Percentiles rank a stretch among this genome's conserved stretches.
Conservation (phyloP, 1,140 invertebrate genomes). For the Ditylenchus dipsaci region DNA sequence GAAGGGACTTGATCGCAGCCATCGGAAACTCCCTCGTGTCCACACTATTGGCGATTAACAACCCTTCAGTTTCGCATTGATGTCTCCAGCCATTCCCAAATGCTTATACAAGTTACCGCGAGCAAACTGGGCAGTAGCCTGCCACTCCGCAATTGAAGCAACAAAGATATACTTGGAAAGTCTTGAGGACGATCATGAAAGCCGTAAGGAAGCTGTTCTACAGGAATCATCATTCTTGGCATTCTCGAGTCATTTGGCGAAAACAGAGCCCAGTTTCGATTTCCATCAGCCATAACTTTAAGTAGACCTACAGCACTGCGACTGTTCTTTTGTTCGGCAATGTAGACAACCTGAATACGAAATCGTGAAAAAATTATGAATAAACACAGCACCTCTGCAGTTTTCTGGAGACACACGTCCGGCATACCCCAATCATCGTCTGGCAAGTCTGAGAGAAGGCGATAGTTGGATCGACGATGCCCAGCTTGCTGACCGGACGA, state of each 20-base stretch:
- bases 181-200: constrained; percentile 43
- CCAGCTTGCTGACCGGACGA: too few species aligned
- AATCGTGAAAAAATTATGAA: background rate
- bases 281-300: constrained; percentile 65
- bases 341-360: constrained; percentile 57
- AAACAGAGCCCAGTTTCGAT: constrained; percentile 65
- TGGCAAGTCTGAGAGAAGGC: constrained; percentile 27
- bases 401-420: constrained; percentile 38
- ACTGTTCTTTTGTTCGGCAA: constrained; percentile 6
- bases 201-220: constrained; percentile 56
- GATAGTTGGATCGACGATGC: constrained; percentile 21
- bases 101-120: constrained; percentile 66
- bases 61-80: constrained; percentile 73
- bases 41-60: constrained; percentile 73
- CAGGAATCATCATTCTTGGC: constrained; percentile 70
- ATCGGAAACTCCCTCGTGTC: constrained; percentile 68
- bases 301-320: constrained; percentile 65
- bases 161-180: constrained; percentile 38
- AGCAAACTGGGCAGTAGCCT: constrained; percentile 33
- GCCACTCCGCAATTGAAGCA: constrained; percentile 34
- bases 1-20: constrained; percentile 65
- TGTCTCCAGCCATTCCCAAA: constrained; percentile 71
- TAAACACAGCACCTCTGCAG: constrained; percentile 26
- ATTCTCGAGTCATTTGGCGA: constrained; percentile 70
- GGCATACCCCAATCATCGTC: constrained; percentile 40